Evolutionary conservation across 2,888 invertebrate species (phyloP).

Genomic region (Parascotia fuliginaria): DNA sequence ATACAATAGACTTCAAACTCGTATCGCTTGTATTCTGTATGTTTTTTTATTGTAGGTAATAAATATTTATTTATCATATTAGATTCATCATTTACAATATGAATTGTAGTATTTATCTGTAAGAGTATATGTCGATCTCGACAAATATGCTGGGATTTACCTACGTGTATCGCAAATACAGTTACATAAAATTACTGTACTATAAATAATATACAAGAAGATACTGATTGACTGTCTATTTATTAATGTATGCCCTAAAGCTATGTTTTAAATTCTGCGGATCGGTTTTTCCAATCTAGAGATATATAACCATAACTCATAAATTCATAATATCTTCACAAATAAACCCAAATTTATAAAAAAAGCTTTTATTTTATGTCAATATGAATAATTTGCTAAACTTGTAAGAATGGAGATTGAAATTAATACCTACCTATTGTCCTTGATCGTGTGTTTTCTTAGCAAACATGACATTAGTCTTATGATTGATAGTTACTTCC

Average conservation of each 20-base stretch:
- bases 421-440: too few relatives aligned
- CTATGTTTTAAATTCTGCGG: background rate
- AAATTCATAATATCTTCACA: too few relatives aligned
- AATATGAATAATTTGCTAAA: too few relatives aligned
- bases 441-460: too few relatives aligned
- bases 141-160: background rate
- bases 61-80: constrained; percentile 45
- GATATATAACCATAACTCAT: too few relatives aligned
- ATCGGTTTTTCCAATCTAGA: background rate
- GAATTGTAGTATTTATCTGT: constrained; percentile 18
- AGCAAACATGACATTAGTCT: too few relatives aligned
- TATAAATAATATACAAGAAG: background rate
- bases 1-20: constrained; percentile 52
- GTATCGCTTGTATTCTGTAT: constrained; percentile 39
- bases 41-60: constrained; percentile 36
- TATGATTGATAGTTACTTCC: too few relatives aligned
- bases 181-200: constrained; percentile 3
- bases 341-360: too few relatives aligned
- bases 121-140: constrained; percentile 6
- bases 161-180: constrained; percentile 5
- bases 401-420: too few relatives aligned
- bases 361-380: too few relatives aligned
- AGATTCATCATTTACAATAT: constrained; percentile 28
- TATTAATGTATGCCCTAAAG: background rate
- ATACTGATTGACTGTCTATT: background rate